Base-by-base conservation (phyloP, 1,140 invertebrate species). In the Mamestra configurata region DNA sequence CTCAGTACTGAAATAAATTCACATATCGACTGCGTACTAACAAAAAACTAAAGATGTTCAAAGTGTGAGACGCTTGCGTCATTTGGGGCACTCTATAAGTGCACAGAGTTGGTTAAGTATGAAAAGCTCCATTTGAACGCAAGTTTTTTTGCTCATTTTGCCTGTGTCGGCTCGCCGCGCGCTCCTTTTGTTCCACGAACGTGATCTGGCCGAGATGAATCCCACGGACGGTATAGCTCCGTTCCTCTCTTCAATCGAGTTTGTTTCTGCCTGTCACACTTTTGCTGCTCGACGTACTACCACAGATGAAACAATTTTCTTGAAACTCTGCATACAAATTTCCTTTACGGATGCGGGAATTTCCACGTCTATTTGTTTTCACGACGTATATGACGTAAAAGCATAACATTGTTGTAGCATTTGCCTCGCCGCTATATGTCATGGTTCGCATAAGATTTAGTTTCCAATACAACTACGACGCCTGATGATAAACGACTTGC, bases 181-280 rank as follows among this genome's bases (percentile, higher is more conserved):
- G 84, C 82, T 90, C 84, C 90, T 93, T 94, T 93, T 94, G 90
- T 94, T 92, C 87, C 82, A 83, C 82, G 90, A 89, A 92, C 91
- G 91, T 93, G 91, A 94, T 93, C 92, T 91, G 88, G 83, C 86
- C 89, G 88, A 91, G 89, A 93, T 93, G 91, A 91, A 92, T 89
- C 89, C 82, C 86, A 88, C 88, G 81, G 88, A 91, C 90, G 84
- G 90, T 91, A 92, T 89, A 90, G 87, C 92, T 90, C 86, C 82
- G 84, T 87, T 91, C 81, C 86, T 88, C 83, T 86, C 86, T 89
- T 84, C 86, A 88, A 91, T 92, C 85, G 86, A 88, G 86, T 91
- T 90, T 89, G 87, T 90, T 90, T 88, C 88, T 86, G 82, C 86
- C 81, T 86, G 86, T 88, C 88, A 89, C 87, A 89, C 83, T 89